A percentile compares a stretch with the other conserved stretches of the same genome.
phyloP scores from a whole-genome alignment of 2,113 vertebrate genomes.

The Tachycineta bicolor region DNA sequence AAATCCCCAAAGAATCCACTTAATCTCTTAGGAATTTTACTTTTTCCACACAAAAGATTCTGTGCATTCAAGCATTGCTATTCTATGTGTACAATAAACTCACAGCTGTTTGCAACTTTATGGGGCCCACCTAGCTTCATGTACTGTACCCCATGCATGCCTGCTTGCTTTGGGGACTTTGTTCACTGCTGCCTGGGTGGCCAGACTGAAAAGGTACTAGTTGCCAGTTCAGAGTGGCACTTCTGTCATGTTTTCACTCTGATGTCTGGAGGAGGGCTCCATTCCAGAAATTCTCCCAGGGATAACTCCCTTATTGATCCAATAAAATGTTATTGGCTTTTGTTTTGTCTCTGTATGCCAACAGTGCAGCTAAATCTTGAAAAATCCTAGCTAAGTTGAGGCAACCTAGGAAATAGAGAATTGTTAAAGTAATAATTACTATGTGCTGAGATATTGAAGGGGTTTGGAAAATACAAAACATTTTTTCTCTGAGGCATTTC shows the following conservation, averaged over 20 bases:
- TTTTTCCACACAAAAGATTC: neutral
- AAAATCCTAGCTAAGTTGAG: neutral
- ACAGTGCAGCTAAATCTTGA: neutral
- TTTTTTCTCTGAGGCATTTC: neutral
- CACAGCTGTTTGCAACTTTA: neutral
- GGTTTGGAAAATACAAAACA: neutral
- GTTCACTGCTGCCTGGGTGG: neutral
- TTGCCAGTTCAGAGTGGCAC: neutral
- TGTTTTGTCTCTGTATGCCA: neutral
- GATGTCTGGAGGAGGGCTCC: neutral
- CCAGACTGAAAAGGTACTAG: neutral
- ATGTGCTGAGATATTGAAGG: neutral
- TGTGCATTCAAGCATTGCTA: neutral
- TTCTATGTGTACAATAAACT: neutral
- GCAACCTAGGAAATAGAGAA: neutral
- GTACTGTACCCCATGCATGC: neutral
- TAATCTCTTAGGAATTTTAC: neutral
- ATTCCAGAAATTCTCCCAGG: neutral
- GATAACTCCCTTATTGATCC: neutral
- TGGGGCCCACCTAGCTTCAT: rapidly evolving
- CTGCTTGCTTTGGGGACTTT: neutral
- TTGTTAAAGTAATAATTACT: neutral
- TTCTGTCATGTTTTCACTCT: neutral
- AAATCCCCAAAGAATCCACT: neutral
- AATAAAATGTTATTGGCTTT: neutral